Conservation (phyloP, 1,140 invertebrate species). For the Trachymyrmex cornetzi region DNA sequence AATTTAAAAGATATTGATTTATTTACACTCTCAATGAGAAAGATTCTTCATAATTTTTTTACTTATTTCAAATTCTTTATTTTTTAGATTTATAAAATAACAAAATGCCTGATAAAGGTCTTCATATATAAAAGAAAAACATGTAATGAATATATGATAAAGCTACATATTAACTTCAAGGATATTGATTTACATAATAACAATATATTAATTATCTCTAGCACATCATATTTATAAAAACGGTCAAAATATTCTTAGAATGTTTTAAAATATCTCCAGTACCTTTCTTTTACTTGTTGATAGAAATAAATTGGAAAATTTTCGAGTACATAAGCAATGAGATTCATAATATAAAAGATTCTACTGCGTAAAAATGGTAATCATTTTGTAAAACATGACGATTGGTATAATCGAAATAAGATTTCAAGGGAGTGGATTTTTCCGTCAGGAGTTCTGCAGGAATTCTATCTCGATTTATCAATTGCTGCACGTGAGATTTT, state of each 20-base stretch:
- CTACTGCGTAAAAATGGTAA: background rate
- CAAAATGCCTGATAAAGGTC: background rate
- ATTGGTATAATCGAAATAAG: background rate
- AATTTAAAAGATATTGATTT: no score
- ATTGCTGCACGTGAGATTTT: constrained; percentile 36
- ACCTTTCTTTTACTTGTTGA: background rate
- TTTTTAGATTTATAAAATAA: background rate
- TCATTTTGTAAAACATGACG: constrained; percentile 13
- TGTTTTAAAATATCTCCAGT: background rate
- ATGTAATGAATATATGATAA: background rate
- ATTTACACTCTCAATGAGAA: no score
- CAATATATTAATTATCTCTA: background rate
- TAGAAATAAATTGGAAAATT: background rate
- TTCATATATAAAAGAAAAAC: background rate
- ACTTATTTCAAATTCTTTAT: background rate
- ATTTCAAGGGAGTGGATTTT: background rate
- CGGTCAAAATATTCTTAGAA: background rate
- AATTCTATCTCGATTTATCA: constrained; percentile 18
- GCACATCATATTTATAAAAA: background rate
- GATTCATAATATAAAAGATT: background rate
- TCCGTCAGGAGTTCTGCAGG: background rate
- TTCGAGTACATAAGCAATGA: background rate
- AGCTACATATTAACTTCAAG: background rate
- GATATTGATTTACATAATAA: background rate
- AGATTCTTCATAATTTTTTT: no score